A percentile compares a stretch with the other conserved stretches of the same genome.
Conservation (phyloP, 2,888 invertebrate genomes). For the Blastobasis lacticolella region DNA sequence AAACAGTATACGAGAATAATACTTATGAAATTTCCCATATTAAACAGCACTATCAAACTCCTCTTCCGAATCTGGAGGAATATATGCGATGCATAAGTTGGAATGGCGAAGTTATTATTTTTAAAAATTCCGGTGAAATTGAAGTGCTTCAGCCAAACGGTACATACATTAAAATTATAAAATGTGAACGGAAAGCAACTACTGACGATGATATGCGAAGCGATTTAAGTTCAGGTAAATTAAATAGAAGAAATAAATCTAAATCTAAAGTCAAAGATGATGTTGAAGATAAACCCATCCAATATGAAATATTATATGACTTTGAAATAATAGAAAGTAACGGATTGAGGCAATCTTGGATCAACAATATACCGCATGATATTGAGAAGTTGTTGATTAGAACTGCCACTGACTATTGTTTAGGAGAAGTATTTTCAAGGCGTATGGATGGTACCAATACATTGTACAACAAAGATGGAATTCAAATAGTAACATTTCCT, state of each 20-base stretch:
- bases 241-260: conserved; percentile 29
- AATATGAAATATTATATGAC: conserved; percentile 22
- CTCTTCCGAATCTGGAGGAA: conserved; percentile 31
- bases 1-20: conserved; percentile 48
- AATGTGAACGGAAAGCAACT: conserved; percentile 32
- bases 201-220: conserved; percentile 25
- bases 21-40: conserved; percentile 48
- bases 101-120: conserved; percentile 58
- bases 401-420: conserved; percentile 56
- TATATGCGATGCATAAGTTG: conserved; percentile 54
- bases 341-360: conserved; percentile 47
- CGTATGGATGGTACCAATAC: conserved; percentile 57
- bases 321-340: conserved; percentile 46
- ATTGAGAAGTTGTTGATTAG: conserved; percentile 48
- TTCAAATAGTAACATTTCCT: conserved; percentile 50
- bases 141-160: conserved; percentile 51
- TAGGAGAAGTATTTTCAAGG: conserved; percentile 56
- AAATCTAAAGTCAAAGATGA: conserved; percentile 23
- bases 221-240: conserved; percentile 31
- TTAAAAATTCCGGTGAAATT: conserved; percentile 38
- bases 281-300: no score
- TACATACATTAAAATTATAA: conserved; percentile 42
- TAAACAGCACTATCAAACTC: conserved; percentile 42
- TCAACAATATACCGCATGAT: conserved; percentile 26
- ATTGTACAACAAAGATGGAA: conserved; percentile 54